A percentile compares a stretch with the other conserved stretches of the same genome.
Evolutionary conservation across 2,888 invertebrate genomes (phyloP).

Genomic region (Sinopyrophorus schimmeli): DNA sequence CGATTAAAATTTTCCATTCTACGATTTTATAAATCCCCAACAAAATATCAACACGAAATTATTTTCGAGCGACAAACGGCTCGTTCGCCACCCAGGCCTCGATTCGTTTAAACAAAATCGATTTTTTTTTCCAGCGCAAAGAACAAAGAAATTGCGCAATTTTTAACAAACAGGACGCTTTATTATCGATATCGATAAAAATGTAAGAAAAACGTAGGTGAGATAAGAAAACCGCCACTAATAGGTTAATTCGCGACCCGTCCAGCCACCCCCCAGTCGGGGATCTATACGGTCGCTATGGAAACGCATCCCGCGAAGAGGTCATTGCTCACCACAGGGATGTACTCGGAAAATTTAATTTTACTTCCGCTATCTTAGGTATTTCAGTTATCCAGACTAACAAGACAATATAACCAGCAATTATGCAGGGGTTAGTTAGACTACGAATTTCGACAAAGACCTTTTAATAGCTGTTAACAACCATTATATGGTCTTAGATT

Average conservation of each 20-base stretch:
- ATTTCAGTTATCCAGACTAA: constrained; percentile 16
- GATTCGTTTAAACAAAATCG: too few species aligned
- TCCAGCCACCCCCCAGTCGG: constrained; percentile 39
- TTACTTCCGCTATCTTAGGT: constrained; percentile 20
- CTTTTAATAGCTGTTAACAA: constrained; percentile 13
- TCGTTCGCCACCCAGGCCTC: too few species aligned
- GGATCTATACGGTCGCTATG: constrained; percentile 46
- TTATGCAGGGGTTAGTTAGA: constrained; percentile 21
- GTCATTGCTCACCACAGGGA: constrained; percentile 46
- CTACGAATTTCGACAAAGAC: constrained; percentile 13
- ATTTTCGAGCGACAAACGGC: too few species aligned
- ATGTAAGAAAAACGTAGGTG: constrained; percentile 35
- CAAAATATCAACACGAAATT: too few species aligned
- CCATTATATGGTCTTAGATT: constrained; percentile 11
- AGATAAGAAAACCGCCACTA: constrained; percentile 45
- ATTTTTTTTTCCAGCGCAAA: too few species aligned
- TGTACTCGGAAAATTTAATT: constrained; percentile 30
- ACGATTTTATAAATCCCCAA: constrained; percentile 21
- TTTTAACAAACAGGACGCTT: constrained; percentile 14
- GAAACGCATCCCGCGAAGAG: constrained; percentile 44
- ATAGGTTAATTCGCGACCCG: constrained; percentile 45
- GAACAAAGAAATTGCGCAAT: constrained; percentile 11
- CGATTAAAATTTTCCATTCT: constrained; percentile 33
- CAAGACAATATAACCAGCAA: constrained; percentile 18
- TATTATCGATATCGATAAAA: constrained; percentile 26